A percentile compares a stretch with the other conserved stretches of the same genome.
phyloP scores from a whole-genome alignment of 2,888 invertebrate species.

The Balanococcus diminutus region DNA sequence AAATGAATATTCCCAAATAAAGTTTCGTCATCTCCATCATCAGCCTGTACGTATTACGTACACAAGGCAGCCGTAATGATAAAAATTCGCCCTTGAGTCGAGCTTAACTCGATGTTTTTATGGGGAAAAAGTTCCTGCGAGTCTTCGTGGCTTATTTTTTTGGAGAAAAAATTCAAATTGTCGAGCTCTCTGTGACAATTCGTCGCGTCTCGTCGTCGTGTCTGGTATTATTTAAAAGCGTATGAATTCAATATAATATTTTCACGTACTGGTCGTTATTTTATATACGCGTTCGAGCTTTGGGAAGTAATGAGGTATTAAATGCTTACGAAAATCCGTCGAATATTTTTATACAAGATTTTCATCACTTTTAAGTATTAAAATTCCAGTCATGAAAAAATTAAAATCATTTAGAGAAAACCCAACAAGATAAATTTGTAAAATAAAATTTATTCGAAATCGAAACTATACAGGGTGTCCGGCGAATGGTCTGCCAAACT shows the following conservation, averaged over 20 bases:
- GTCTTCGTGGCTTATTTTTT: background rate
- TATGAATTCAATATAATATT: background rate
- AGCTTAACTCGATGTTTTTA: background rate
- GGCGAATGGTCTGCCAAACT: no score
- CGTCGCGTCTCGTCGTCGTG: background rate
- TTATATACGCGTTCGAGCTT: background rate
- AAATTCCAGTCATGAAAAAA: background rate
- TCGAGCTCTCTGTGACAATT: background rate
- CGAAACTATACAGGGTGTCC: no score
- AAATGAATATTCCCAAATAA: background rate
- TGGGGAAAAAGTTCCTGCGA: background rate
- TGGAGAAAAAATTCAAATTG: background rate
- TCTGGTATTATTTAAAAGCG: background rate
- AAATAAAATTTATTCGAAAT: no score
- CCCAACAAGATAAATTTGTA: no score
- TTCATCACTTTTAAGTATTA: background rate
- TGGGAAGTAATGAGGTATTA: background rate
- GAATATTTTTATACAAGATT: background rate
- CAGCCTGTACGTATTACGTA: background rate
- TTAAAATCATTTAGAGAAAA: background rate
- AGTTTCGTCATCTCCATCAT: background rate
- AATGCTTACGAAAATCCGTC: background rate
- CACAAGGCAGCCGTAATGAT: background rate
- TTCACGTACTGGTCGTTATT: background rate
- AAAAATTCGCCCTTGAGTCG: constrained; percentile 21